phyloP scores from a whole-genome alignment of 2,888 invertebrate species.

The Bellardia bayeri region DNA sequence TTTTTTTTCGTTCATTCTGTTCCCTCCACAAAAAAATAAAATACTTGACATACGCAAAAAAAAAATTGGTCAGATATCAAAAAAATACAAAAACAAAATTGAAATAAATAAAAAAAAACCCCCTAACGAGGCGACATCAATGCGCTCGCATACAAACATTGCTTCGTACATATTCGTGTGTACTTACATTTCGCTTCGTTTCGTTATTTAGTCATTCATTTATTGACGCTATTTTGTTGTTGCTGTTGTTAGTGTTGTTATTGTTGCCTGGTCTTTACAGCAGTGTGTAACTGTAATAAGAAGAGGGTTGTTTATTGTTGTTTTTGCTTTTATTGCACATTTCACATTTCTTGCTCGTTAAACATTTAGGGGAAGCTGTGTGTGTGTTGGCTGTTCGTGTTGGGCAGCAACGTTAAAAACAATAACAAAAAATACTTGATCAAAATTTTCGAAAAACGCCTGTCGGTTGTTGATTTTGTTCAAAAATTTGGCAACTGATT shows the following conservation, averaged over 20 bases:
- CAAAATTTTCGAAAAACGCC: slow-evolving; percentile 10
- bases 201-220: not conserved
- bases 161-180: not conserved
- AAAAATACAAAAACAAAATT: slow-evolving; percentile 46
- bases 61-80: slow-evolving; percentile 58
- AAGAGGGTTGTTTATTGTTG: slow-evolving; percentile 64
- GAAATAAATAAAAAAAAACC: slow-evolving; percentile 39
- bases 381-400: not conserved
- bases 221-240: slow-evolving; percentile 23
- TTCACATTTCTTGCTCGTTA: slow-evolving; percentile 7
- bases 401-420: slow-evolving; percentile 13
- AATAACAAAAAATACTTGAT: slow-evolving; percentile 13
- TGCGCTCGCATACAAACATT: slow-evolving; percentile 5
- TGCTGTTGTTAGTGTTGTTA: slow-evolving; percentile 20
- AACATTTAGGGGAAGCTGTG: slow-evolving; percentile 63
- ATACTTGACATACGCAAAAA: slow-evolving; percentile 67
- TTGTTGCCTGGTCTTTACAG: slow-evolving; percentile 30
- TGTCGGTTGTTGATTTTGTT: slow-evolving; percentile 17
- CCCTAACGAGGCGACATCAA: slow-evolving; percentile 22
- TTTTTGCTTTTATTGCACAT: slow-evolving; percentile 19
- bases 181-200: not conserved
- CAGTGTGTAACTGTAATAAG: slow-evolving; percentile 4
- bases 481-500: slow-evolving; percentile 59
- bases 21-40: slow-evolving; percentile 22
- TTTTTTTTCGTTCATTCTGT: slow-evolving; percentile 35